A percentile compares a stretch with the other conserved stretches of the same genome.
phyloP scores from a whole-genome alignment of 2,797 vertebrate genomes.

The Masticophis lateralis region DNA sequence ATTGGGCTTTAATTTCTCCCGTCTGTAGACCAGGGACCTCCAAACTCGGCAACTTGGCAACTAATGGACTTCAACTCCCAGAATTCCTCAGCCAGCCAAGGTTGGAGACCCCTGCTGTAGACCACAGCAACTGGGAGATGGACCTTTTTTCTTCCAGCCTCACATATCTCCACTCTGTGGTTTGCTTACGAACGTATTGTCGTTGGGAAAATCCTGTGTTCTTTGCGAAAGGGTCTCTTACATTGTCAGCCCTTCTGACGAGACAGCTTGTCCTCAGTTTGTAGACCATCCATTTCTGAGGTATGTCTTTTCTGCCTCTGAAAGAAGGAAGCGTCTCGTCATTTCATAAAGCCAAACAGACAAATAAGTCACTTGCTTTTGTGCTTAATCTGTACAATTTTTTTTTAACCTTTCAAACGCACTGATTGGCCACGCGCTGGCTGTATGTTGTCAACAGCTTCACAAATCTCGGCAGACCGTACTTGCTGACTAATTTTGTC shows the following conservation, averaged over 20 bases:
- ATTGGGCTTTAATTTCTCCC: background rate
- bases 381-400: background rate
- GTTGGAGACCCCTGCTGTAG: background rate
- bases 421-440: background rate
- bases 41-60: background rate
- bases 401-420: background rate
- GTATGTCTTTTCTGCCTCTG: background rate
- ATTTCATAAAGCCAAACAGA: background rate
- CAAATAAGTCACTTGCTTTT: background rate
- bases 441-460: background rate
- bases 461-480: background rate
- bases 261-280: no score
- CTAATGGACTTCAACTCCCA: background rate
- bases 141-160: background rate
- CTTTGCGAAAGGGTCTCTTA: background rate
- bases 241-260: background rate
- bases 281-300: background rate
- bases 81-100: background rate
- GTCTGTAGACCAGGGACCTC: background rate
- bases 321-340: background rate
- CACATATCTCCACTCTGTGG: background rate
- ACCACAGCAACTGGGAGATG: background rate
- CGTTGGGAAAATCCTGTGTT: background rate
- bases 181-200: background rate
- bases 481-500: background rate